Conservation (phyloP, 2,888 invertebrate genomes). For the Lochmaea capreae region DNA sequence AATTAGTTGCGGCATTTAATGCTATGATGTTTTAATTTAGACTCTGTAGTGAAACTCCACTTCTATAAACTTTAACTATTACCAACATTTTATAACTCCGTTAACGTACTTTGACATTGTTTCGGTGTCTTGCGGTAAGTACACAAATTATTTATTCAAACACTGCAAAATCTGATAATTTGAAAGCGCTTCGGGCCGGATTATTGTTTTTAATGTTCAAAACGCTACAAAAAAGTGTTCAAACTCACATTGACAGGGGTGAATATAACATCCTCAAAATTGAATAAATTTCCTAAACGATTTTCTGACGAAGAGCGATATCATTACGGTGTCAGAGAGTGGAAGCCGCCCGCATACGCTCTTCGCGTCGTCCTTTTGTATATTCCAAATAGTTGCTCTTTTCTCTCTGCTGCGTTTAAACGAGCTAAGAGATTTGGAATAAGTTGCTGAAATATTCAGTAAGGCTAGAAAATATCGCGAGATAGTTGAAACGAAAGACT, state of each 20-base stretch:
- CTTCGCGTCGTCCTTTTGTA: constrained; percentile 17
- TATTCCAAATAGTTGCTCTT: constrained; percentile 27
- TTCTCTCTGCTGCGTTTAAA: constrained; percentile 26
- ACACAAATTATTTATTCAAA: background rate
- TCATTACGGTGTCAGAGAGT: constrained; percentile 5
- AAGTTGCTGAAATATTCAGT: background rate
- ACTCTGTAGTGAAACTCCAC: constrained; percentile 26
- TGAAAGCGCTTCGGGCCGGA: background rate
- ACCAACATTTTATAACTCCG: constrained; percentile 39
- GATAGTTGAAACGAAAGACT: background rate
- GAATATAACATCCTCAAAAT: too few species aligned
- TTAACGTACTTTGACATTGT: constrained; percentile 21
- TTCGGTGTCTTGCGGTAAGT: constrained; percentile 7
- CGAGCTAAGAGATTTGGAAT: constrained; percentile 8
- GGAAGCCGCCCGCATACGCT: constrained; percentile 6
- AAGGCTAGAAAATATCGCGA: background rate
- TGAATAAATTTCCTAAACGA: too few species aligned
- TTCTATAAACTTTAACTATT: constrained; percentile 37
- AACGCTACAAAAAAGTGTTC: too few species aligned
- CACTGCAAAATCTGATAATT: background rate
- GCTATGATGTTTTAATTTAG: constrained; percentile 47
- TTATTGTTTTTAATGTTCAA: background rate
- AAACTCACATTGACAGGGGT: too few species aligned
- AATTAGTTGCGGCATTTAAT: constrained; percentile 48
- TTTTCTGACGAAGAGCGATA: background rate